These are phyloP conservation scores for Caenorhabditis doughertyi DNA, from an alignment of 2,888 invertebrate genomes.

Conservation along the genomic window DNA sequence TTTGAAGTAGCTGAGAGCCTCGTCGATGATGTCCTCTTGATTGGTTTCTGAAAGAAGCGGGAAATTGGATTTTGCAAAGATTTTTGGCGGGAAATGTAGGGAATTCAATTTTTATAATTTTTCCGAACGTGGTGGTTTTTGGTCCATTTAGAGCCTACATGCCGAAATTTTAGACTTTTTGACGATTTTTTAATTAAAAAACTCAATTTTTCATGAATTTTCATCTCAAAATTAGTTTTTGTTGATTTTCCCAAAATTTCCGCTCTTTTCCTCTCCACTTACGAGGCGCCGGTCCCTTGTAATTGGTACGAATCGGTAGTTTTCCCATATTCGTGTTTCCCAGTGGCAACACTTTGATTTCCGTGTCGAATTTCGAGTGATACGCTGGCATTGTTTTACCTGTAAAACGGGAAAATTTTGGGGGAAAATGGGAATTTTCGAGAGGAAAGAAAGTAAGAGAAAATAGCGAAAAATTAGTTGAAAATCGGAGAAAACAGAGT, in stretches of 20 bases:
- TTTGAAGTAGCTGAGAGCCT: conserved; percentile 96
- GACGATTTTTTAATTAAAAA: background rate
- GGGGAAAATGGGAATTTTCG: background rate
- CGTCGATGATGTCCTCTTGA: conserved; percentile 96
- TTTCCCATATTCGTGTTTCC: conserved; percentile 93
- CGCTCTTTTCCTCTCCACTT: conserved; percentile 63
- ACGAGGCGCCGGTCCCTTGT: conserved; percentile 93
- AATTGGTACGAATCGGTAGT: conserved; percentile 92
- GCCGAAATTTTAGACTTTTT: no score
- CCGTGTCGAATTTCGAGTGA: conserved; percentile 91
- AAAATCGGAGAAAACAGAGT: background rate
- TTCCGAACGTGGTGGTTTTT: background rate
- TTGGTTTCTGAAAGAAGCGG: conserved; percentile 81
- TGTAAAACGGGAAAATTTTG: background rate
- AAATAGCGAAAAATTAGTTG: background rate
- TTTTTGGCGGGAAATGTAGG: background rate
- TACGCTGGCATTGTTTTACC: conserved; percentile 88
- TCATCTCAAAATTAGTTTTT: background rate
- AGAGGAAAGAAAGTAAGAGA: background rate
- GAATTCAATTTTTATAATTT: background rate
- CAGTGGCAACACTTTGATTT: conserved; percentile 85
- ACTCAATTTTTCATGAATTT: background rate
- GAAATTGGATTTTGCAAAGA: background rate
- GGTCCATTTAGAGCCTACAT: no score
- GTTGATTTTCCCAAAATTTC: background rate